Conservation (phyloP, 2,888 invertebrate genomes). For the Cheilosia vulpina region DNA sequence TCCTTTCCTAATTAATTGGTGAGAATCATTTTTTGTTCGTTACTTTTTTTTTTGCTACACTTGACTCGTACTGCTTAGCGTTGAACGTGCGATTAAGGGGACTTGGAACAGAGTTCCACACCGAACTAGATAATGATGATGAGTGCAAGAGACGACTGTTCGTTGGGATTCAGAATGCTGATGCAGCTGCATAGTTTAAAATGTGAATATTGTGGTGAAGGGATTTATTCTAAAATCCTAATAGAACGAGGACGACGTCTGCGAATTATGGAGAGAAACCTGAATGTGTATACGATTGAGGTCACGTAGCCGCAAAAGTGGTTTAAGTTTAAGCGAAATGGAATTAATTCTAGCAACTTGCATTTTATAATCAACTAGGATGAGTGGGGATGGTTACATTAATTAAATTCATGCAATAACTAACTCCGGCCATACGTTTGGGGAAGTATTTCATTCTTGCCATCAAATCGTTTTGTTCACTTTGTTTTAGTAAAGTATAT, state of each 20-base stretch:
- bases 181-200: conserved; percentile 41
- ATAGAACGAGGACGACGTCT: conserved; percentile 17
- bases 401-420: neutral
- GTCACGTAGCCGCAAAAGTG: neutral
- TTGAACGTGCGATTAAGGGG: conserved; percentile 26
- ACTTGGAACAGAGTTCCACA: neutral
- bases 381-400: conserved; percentile 4
- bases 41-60: neutral
- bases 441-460: neutral
- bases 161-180: conserved; percentile 33
- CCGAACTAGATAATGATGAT: conserved; percentile 23
- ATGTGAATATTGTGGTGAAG: conserved; percentile 8
- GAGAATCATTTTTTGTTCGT: conserved; percentile 49
- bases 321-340: conserved; percentile 1
- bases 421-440: neutral
- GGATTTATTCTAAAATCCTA: conserved; percentile 30
- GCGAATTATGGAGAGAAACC: conserved; percentile 30
- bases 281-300: conserved; percentile 5
- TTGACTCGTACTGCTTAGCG: neutral
- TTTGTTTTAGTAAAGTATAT: no score
- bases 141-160: conserved; percentile 19
- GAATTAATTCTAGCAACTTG: conserved; percentile 30
- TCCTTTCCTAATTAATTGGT: conserved; percentile 62
- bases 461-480: neutral
- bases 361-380: conserved; percentile 36